A percentile compares a stretch with the other conserved stretches of the same genome.
These are phyloP conservation scores for Notarius quadriscutis DNA, from an alignment of 2,113 vertebrate genomes.

Conservation along the genomic window DNA sequence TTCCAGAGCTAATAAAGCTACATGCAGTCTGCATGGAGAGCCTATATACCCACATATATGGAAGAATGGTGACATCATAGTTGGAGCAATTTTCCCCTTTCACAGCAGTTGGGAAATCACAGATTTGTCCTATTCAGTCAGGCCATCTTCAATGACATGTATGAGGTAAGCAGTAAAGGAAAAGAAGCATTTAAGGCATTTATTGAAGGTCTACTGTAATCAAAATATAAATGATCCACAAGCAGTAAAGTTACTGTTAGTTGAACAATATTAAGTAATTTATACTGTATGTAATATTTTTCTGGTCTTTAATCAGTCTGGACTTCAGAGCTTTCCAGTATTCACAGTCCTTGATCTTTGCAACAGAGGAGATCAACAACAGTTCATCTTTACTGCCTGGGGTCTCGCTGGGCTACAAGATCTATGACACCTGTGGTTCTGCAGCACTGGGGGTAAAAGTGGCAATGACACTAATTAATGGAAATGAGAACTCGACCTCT, in stretches of 20 bases:
- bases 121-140: conserved; percentile 22
- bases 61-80: conserved; percentile 39
- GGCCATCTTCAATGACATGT: conserved; percentile 35
- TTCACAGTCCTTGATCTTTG: conserved; percentile 72
- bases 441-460: conserved; percentile 60
- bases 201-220: background rate
- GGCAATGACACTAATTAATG: conserved; percentile 65
- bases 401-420: conserved; percentile 68
- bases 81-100: conserved; percentile 46
- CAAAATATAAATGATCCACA: background rate
- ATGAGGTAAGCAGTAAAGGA: conserved; percentile 21
- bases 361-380: conserved; percentile 75
- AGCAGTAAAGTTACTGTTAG: background rate
- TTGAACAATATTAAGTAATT: background rate
- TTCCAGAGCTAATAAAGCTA: conserved; percentile 33
- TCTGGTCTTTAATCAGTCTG: conserved; percentile 56
- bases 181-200: background rate
- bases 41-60: conserved; percentile 27
- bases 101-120: conserved; percentile 36
- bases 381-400: conserved; percentile 68
- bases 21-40: conserved; percentile 15
- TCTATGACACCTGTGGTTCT: conserved; percentile 71
- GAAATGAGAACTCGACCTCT: conserved; percentile 47
- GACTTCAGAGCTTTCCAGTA: conserved; percentile 72
- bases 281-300: background rate